These are phyloP conservation scores for Anomalospiza imberbis DNA, from an alignment of 2,797 vertebrate genomes.

Conservation along the genomic window DNA sequence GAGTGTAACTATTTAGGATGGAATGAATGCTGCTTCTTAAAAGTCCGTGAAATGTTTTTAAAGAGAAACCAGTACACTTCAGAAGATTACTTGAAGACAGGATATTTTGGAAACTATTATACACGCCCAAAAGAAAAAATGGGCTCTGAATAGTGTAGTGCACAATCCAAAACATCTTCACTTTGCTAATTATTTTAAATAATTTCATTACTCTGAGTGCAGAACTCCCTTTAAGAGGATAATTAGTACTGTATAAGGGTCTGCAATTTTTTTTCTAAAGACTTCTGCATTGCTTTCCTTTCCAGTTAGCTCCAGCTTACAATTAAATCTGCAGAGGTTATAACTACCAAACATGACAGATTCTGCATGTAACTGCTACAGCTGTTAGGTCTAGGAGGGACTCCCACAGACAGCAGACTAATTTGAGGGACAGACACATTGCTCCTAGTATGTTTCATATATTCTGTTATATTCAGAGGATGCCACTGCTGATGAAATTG, in stretches of 20 bases:
- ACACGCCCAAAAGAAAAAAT: neutral
- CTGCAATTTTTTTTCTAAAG: neutral
- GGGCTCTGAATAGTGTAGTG: neutral
- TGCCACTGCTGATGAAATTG: neutral
- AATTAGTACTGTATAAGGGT: neutral
- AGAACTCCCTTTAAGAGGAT: neutral
- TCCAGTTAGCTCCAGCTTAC: neutral
- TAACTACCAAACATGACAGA: neutral
- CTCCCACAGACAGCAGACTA: neutral
- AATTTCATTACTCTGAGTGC: neutral
- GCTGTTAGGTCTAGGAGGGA: neutral
- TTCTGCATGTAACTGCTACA: accelerated
- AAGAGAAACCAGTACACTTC: neutral
- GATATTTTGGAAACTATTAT: neutral
- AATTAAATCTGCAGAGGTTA: neutral
- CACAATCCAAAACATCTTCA: accelerated
- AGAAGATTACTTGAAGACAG: neutral
- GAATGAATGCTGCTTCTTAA: neutral
- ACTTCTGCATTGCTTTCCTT: neutral
- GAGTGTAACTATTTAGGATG: neutral
- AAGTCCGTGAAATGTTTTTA: neutral
- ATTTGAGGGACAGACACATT: neutral
- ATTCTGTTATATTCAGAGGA: neutral
- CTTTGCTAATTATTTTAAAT: neutral
- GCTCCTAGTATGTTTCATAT: neutral